Percentiles rank a stretch among this genome's conserved stretches.
Evolutionary conservation across 2,888 invertebrate species (phyloP).

Genomic region (Andricus quercusramuli): DNA sequence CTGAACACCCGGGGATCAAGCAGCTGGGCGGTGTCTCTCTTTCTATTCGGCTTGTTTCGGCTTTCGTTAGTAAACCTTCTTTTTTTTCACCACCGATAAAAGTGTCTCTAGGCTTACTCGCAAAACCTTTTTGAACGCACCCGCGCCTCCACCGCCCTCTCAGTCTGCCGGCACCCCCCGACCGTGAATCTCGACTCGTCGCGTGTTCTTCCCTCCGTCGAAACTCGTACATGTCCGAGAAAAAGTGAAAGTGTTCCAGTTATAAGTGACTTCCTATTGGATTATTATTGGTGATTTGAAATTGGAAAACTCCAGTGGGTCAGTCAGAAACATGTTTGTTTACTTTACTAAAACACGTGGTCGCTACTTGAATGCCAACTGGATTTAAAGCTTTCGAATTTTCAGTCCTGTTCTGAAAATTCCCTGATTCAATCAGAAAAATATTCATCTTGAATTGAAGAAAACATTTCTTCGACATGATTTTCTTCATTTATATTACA

Average conservation of each 20-base stretch:
- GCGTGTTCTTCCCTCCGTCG: neutral
- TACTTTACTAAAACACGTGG: conserved; percentile 21
- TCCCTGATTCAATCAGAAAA: neutral
- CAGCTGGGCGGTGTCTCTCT: conserved; percentile 80
- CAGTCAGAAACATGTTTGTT: neutral
- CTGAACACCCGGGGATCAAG: conserved; percentile 74
- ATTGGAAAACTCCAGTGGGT: neutral
- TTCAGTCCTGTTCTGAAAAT: neutral
- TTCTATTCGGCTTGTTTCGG: conserved; percentile 72
- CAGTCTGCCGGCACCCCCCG: conserved; percentile 22
- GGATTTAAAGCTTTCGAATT: neutral
- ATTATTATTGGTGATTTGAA: neutral
- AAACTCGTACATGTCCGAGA: neutral
- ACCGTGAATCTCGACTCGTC: conserved; percentile 9
- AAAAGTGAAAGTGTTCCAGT: conserved; percentile 22
- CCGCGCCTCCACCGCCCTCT: neutral
- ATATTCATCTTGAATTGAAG: too few relatives aligned
- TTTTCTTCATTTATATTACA: too few relatives aligned
- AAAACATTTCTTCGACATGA: too few relatives aligned
- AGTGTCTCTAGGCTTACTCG: neutral
- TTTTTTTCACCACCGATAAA: neutral
- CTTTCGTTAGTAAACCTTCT: conserved; percentile 47
- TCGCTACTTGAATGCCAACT: neutral
- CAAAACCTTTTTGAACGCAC: neutral
- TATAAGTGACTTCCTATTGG: neutral